A percentile compares a stretch with the other conserved stretches of the same genome.
Evolutionary conservation across 2,113 vertebrate genomes (phyloP).

Genomic region (Camarhynchus parvulus): DNA sequence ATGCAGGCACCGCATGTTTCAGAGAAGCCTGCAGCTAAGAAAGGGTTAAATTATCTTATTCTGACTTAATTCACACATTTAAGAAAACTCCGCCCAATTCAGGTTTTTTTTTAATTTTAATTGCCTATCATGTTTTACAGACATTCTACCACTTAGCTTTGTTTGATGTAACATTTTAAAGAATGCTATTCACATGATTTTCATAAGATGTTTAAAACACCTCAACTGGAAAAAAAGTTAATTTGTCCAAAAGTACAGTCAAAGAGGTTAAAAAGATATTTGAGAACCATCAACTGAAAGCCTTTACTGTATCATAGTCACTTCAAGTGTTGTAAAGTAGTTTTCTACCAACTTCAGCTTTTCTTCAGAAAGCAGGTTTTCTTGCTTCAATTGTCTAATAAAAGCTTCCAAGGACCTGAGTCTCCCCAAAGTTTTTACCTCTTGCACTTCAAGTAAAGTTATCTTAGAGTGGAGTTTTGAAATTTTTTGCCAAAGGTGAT

Average conservation of each 20-base stretch:
- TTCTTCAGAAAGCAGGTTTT: slow-evolving; percentile 82
- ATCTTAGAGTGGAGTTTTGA: slow-evolving; percentile 83
- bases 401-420: slow-evolving; percentile 81
- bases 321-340: slow-evolving; percentile 76
- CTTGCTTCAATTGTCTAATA: slow-evolving; percentile 78
- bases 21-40: not conserved
- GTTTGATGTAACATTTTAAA: not conserved
- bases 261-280: not conserved
- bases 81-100: not conserved
- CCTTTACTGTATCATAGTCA: slow-evolving; percentile 72
- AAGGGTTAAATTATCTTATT: not conserved
- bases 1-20: not conserved
- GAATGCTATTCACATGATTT: not conserved
- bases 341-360: slow-evolving; percentile 80
- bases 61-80: not conserved
- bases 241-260: not conserved
- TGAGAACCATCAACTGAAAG: not conserved
- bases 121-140: not conserved
- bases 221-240: not conserved
- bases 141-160: not conserved
- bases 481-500: slow-evolving; percentile 85
- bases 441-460: slow-evolving; percentile 81
- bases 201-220: not conserved
- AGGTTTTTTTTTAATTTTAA: not conserved
- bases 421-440: slow-evolving; percentile 80